A percentile compares a stretch with the other conserved stretches of the same genome.
phyloP scores from a whole-genome alignment of 2,113 vertebrate species.

The Cepphus grylle region DNA sequence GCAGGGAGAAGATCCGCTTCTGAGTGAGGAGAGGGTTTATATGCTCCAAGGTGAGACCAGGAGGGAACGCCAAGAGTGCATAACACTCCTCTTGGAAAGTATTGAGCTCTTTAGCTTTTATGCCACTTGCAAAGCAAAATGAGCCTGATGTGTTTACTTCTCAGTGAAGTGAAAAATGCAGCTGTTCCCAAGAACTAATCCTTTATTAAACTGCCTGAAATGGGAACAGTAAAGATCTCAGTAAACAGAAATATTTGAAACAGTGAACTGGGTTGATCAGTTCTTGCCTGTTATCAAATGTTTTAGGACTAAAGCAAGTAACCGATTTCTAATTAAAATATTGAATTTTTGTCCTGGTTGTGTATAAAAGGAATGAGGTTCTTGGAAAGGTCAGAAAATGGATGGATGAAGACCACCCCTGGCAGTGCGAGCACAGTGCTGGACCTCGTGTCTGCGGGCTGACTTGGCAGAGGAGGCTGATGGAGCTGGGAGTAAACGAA shows the following conservation, averaged over 20 bases:
- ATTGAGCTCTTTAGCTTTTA: background rate
- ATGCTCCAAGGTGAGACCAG: background rate
- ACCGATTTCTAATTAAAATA: background rate
- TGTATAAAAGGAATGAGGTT: accelerated
- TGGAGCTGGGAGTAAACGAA: background rate
- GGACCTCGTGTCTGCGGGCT: background rate
- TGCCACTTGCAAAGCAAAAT: background rate
- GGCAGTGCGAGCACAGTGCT: accelerated
- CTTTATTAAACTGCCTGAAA: background rate
- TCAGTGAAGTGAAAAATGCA: background rate
- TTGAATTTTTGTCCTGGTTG: background rate
- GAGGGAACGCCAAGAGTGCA: background rate
- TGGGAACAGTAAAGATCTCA: background rate
- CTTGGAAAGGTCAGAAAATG: background rate
- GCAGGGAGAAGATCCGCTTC: background rate
- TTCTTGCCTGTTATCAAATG: accelerated
- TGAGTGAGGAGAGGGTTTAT: background rate
- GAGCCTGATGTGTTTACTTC: background rate
- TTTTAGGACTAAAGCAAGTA: background rate
- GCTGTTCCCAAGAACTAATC: background rate
- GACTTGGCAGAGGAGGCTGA: background rate
- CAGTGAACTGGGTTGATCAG: background rate
- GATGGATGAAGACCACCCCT: background rate
- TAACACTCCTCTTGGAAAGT: accelerated
- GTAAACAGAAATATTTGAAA: background rate